A percentile compares a stretch with the other conserved stretches of the same genome.
Conservation (phyloP, 2,113 vertebrate species). For the Cheirogaleus medius region DNA sequence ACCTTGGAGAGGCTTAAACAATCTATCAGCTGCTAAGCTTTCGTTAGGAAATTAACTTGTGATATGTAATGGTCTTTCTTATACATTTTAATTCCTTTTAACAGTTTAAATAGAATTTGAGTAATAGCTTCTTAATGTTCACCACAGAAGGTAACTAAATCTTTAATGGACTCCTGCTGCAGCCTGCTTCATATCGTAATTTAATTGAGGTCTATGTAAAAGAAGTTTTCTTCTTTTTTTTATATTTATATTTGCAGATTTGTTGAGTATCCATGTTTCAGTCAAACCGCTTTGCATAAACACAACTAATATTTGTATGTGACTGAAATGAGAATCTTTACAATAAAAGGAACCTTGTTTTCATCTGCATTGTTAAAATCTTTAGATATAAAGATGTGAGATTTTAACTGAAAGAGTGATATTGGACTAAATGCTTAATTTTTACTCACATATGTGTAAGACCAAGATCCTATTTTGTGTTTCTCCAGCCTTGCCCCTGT, state of each 20-base stretch:
- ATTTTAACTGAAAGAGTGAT: background rate
- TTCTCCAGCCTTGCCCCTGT: background rate
- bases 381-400: background rate
- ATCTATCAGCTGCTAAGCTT: constrained; percentile 77
- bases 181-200: constrained; percentile 75
- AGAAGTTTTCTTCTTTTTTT: constrained; percentile 60
- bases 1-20: constrained; percentile 76
- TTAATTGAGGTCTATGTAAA: constrained; percentile 74
- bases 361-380: background rate
- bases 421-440: background rate
- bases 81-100: constrained; percentile 82
- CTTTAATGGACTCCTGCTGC: constrained; percentile 80
- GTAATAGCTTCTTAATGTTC: constrained; percentile 82
- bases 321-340: constrained; percentile 17
- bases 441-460: background rate
- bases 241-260: constrained; percentile 66
- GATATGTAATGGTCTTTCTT: constrained; percentile 78
- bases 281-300: constrained; percentile 51
- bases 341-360: background rate
- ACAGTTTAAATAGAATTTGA: constrained; percentile 83
- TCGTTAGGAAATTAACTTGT: constrained; percentile 74
- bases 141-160: constrained; percentile 81
- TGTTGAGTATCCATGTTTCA: constrained; percentile 42
- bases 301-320: constrained; percentile 55
- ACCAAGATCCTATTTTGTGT: background rate